Percentiles rank a stretch among this genome's conserved stretches.
These are phyloP conservation scores for Gymnogyps californianus DNA, from an alignment of 2,113 vertebrate genomes.

Conservation along the genomic window DNA sequence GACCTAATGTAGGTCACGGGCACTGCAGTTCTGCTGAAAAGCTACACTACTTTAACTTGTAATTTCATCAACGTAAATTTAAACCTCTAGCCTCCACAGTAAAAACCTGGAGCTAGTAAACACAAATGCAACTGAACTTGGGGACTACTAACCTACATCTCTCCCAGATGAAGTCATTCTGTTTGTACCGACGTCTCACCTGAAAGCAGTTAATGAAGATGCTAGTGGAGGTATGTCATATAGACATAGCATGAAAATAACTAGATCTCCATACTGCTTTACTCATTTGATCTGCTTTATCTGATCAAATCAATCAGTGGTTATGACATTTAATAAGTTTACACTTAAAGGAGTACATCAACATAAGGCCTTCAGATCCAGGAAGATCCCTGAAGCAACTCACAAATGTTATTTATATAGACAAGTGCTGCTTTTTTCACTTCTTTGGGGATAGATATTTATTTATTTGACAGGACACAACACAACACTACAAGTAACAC, in stretches of 20 bases:
- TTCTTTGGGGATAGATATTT: neutral
- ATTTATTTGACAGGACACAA: neutral
- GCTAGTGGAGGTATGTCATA: neutral
- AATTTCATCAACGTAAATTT: slow-evolving; percentile 1
- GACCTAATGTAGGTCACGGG: neutral
- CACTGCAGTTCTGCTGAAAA: neutral
- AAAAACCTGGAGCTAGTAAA: slow-evolving; percentile 20
- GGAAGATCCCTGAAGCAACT: neutral
- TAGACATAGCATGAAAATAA: neutral
- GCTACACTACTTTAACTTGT: slow-evolving; percentile 35
- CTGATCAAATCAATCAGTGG: neutral
- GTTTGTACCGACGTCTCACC: neutral
- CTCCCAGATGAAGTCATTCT: neutral
- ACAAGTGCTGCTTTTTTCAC: neutral
- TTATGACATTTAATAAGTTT: neutral
- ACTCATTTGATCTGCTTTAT: neutral
- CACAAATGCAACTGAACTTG: neutral
- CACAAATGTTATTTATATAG: neutral
- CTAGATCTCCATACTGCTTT: neutral
- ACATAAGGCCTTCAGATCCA: neutral
- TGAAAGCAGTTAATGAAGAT: neutral
- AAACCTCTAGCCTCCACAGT: neutral
- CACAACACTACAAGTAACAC: neutral
- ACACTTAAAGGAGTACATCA: neutral
- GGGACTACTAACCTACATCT: slow-evolving; percentile 28